Percentiles rank a stretch among this genome's conserved stretches.
phyloP scores from a whole-genome alignment of 2,797 vertebrate genomes.

The Argyrosomus regius region DNA sequence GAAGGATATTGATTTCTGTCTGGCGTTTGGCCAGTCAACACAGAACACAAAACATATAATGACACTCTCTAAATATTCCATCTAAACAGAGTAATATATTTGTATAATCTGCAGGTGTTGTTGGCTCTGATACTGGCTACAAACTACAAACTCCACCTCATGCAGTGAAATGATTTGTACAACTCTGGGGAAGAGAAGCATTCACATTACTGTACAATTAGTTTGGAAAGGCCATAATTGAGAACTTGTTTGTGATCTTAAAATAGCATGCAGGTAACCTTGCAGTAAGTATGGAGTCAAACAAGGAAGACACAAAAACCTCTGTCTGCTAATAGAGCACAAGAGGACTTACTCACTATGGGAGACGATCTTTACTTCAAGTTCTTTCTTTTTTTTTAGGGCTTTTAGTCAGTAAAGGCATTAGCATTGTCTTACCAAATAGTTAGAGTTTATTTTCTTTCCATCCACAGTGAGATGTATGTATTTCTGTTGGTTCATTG shows the following conservation, averaged over 20 bases:
- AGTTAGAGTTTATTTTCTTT: slow-evolving; percentile 23
- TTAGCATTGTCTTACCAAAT: slow-evolving; percentile 8
- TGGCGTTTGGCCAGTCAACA: slow-evolving; percentile 50
- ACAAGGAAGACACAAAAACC: slow-evolving; percentile 19
- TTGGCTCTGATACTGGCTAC: slow-evolving; percentile 31
- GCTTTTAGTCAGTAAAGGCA: slow-evolving; percentile 15
- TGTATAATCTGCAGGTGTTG: slow-evolving; percentile 45
- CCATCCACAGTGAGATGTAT: slow-evolving; percentile 21
- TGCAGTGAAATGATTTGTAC: slow-evolving; percentile 49
- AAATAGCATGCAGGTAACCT: slow-evolving; percentile 50
- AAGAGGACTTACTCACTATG: slow-evolving; percentile 11
- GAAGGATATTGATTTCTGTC: slow-evolving; percentile 73
- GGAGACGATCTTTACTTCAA: slow-evolving; percentile 16
- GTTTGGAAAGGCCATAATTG: slow-evolving; percentile 44
- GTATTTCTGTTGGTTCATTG: slow-evolving; percentile 20
- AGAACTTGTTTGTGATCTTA: slow-evolving; percentile 50
- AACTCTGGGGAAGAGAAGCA: slow-evolving; percentile 30
- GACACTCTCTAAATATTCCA: slow-evolving; percentile 45
- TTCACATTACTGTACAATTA: slow-evolving; percentile 39
- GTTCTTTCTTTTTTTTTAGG: slow-evolving; percentile 8
- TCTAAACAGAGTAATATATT: slow-evolving; percentile 34
- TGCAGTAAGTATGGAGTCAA: slow-evolving; percentile 17
- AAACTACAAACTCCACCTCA: slow-evolving; percentile 17
- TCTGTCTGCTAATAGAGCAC: slow-evolving; percentile 5
- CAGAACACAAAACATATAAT: slow-evolving; percentile 48